Evolutionary conservation across 2,113 vertebrate genomes (phyloP).

Genomic region (Merops nubicus): DNA sequence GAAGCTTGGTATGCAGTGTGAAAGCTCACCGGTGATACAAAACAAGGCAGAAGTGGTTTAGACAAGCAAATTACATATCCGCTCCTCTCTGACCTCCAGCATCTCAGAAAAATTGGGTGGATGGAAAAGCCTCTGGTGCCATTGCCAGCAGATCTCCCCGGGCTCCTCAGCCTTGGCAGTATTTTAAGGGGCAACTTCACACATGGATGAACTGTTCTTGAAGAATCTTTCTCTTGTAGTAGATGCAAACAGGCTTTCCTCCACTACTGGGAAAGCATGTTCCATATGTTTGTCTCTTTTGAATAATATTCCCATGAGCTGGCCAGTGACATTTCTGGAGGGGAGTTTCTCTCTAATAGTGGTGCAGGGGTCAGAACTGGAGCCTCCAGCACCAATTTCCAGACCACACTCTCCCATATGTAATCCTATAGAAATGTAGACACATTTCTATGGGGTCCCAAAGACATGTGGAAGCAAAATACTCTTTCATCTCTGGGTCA

Average conservation of each 20-base stretch:
- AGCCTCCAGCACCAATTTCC: not conserved
- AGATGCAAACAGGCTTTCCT: not conserved
- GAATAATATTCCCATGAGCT: not conserved
- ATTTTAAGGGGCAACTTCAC: not conserved
- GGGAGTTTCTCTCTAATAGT: not conserved
- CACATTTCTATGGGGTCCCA: fast-evolving
- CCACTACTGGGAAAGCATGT: not conserved
- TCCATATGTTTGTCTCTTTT: not conserved
- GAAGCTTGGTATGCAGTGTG: not conserved
- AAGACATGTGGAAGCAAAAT: not conserved
- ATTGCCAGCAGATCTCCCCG: not conserved
- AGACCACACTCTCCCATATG: not conserved
- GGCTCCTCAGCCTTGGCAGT: not conserved
- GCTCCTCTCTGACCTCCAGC: not conserved
- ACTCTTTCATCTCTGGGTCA: not conserved
- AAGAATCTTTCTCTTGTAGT: not conserved
- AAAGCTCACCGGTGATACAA: not conserved
- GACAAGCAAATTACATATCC: not conserved
- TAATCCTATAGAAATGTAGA: not conserved
- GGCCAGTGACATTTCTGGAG: not conserved
- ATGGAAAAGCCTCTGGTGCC: not conserved
- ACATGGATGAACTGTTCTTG: not conserved
- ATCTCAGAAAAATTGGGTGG: not conserved
- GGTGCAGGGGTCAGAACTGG: not conserved
- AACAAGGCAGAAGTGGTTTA: not conserved